Percentiles rank a stretch among this genome's conserved stretches.
phyloP scores from a whole-genome alignment of 2,888 invertebrate genomes.

The Nymphalis urticae region DNA sequence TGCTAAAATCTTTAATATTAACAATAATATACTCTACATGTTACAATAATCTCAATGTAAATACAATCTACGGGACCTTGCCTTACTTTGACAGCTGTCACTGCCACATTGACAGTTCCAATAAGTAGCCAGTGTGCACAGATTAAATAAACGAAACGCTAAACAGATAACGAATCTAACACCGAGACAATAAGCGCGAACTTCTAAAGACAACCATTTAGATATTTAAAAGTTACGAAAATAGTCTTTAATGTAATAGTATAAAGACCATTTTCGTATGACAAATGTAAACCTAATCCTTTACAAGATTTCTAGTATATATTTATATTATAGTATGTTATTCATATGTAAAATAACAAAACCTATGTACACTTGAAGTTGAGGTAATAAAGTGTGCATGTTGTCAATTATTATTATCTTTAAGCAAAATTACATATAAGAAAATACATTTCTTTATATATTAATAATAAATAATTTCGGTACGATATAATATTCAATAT shows the following conservation, averaged over 20 bases:
- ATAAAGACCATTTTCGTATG: slow-evolving; percentile 12
- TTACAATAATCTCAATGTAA: slow-evolving; percentile 73
- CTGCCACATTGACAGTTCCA: slow-evolving; percentile 37
- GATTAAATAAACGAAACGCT: slow-evolving; percentile 31
- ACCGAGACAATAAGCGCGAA: slow-evolving; percentile 34
- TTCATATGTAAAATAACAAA: slow-evolving; percentile 5
- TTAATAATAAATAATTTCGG: slow-evolving; percentile 7
- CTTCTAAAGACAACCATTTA: slow-evolving; percentile 35
- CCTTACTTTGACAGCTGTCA: slow-evolving; percentile 42
- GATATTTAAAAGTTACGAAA: slow-evolving; percentile 9
- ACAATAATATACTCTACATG: slow-evolving; percentile 79
- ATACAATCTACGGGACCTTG: slow-evolving; percentile 52
- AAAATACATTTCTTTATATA: slow-evolving; percentile 5
- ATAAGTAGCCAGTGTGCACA: slow-evolving; percentile 34
- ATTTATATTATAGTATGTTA: slow-evolving; percentile 5
- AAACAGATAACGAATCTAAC: slow-evolving; percentile 32
- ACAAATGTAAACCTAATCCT: slow-evolving; percentile 29
- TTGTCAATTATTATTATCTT: slow-evolving; percentile 2
- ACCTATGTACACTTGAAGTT: slow-evolving; percentile 2
- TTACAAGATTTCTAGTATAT: slow-evolving; percentile 7
- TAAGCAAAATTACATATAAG: slow-evolving; percentile 5
- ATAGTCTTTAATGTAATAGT: slow-evolving; percentile 1
- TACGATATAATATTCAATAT: background rate
- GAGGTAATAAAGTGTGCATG: slow-evolving; percentile 10
- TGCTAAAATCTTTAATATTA: slow-evolving; percentile 81